Evolutionary conservation across 2,113 vertebrate genomes (phyloP).

Genomic region (Pipra filicauda): DNA sequence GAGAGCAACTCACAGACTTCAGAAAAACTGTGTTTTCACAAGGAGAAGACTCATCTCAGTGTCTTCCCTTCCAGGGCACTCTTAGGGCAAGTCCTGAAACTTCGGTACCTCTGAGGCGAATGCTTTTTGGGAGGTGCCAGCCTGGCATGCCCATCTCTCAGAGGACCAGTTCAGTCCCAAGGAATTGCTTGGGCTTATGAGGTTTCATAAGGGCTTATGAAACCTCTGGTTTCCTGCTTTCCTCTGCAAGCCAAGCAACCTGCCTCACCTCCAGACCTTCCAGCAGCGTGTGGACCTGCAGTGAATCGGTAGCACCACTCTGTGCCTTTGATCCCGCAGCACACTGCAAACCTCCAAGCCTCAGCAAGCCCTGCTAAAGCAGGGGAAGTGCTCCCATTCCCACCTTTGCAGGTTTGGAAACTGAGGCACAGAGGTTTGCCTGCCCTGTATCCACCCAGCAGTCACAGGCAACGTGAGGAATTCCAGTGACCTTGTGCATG

Average conservation of each 20-base stretch:
- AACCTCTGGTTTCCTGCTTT: slow-evolving; percentile 6
- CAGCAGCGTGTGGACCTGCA: not conserved
- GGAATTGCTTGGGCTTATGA: not conserved
- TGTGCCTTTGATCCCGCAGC: slow-evolving; percentile 42
- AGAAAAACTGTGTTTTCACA: not conserved
- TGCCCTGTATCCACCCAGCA: not conserved
- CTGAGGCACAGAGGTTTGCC: not conserved
- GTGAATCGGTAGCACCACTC: not conserved
- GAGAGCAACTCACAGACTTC: not conserved
- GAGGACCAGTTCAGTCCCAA: not conserved
- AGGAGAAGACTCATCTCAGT: not conserved
- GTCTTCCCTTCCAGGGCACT: not conserved
- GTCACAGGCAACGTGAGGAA: not conserved
- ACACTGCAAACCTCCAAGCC: slow-evolving; percentile 20
- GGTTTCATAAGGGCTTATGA: not conserved
- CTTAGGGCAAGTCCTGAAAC: not conserved
- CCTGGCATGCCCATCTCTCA: not conserved
- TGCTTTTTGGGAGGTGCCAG: not conserved
- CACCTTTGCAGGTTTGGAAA: not conserved
- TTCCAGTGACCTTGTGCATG: not conserved
- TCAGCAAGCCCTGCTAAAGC: slow-evolving; percentile 31
- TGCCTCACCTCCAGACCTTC: not conserved
- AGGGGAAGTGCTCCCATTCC: not conserved
- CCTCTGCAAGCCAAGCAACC: slow-evolving; percentile 31
- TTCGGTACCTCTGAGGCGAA: not conserved